These are phyloP conservation scores for Hermetia illucens DNA, from an alignment of 1,140 invertebrate genomes.

Conservation along the genomic window DNA sequence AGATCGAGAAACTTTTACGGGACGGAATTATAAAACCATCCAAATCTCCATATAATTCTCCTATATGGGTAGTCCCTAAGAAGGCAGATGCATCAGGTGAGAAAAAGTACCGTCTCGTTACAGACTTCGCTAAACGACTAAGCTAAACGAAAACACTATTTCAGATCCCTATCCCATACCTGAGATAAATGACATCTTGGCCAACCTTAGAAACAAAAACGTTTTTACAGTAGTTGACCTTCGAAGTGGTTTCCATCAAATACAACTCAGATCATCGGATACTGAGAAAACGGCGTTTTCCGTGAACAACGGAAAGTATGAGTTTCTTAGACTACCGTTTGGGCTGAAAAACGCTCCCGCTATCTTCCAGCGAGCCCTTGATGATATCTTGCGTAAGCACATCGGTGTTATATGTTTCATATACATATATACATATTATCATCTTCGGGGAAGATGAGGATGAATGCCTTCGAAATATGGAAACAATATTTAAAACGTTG, in stretches of 20 bases:
- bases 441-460: slow-evolving; percentile 13
- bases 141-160: slow-evolving; percentile 26
- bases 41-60: slow-evolving; percentile 4
- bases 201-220: slow-evolving; percentile 21
- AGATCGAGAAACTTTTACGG: slow-evolving; percentile 8
- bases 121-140: slow-evolving; percentile 26
- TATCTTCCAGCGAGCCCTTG: slow-evolving; percentile 21
- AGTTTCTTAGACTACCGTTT: too few species aligned
- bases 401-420: too few species aligned
- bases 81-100: slow-evolving; percentile 5
- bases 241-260: slow-evolving; percentile 32
- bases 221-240: slow-evolving; percentile 32
- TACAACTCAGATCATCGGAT: slow-evolving; percentile 20
- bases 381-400: too few species aligned
- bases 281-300: slow-evolving; percentile 30
- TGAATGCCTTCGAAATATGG: slow-evolving; percentile 15
- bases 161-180: slow-evolving; percentile 36
- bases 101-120: slow-evolving; percentile 15
- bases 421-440: too few species aligned
- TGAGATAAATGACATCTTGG: slow-evolving; percentile 28
- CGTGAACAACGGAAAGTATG: too few species aligned
- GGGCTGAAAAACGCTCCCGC: slow-evolving; percentile 12
- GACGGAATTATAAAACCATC: slow-evolving; percentile 17
- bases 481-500: slow-evolving; percentile 21
- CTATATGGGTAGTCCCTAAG: slow-evolving; percentile 10